Evolutionary conservation across 2,888 invertebrate genomes (phyloP).

Genomic region (Agrotis segetum): DNA sequence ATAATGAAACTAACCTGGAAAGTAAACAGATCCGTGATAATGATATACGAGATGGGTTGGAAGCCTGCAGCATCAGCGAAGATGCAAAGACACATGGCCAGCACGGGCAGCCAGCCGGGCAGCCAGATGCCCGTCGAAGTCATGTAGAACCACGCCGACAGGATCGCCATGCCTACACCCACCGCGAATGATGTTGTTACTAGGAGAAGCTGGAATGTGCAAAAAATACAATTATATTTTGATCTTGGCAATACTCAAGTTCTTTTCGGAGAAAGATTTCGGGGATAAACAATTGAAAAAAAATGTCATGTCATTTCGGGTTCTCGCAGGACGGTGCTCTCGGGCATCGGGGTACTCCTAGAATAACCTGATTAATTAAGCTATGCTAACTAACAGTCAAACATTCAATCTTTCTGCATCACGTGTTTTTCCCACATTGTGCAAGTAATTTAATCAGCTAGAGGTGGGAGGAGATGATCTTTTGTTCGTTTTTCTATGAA

Average conservation of each 20-base stretch:
- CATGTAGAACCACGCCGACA: slow-evolving; percentile 86
- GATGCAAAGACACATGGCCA: slow-evolving; percentile 86
- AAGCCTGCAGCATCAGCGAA: slow-evolving; percentile 88
- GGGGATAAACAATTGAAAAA: too few relatives aligned
- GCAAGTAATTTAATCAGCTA: too few relatives aligned
- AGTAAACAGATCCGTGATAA: slow-evolving; percentile 86
- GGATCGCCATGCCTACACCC: slow-evolving; percentile 82
- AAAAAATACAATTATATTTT: background rate
- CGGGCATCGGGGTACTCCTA: too few relatives aligned
- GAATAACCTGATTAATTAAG: too few relatives aligned
- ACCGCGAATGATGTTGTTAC: slow-evolving; percentile 83
- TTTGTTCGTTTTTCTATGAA: too few relatives aligned
- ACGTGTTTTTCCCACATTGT: too few relatives aligned
- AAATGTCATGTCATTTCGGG: too few relatives aligned
- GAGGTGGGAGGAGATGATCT: too few relatives aligned
- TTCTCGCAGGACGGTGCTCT: too few relatives aligned
- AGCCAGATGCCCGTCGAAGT: slow-evolving; percentile 79
- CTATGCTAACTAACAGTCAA: too few relatives aligned
- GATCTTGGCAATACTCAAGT: background rate
- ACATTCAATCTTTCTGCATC: too few relatives aligned
- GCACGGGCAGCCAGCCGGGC: slow-evolving; percentile 86
- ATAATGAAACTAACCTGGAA: slow-evolving; percentile 80
- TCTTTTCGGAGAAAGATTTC: background rate
- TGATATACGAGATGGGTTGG: slow-evolving; percentile 87
- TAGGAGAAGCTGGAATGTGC: slow-evolving; percentile 78